phyloP scores from a whole-genome alignment of 2,113 vertebrate species.

The Macquaria australasica region DNA sequence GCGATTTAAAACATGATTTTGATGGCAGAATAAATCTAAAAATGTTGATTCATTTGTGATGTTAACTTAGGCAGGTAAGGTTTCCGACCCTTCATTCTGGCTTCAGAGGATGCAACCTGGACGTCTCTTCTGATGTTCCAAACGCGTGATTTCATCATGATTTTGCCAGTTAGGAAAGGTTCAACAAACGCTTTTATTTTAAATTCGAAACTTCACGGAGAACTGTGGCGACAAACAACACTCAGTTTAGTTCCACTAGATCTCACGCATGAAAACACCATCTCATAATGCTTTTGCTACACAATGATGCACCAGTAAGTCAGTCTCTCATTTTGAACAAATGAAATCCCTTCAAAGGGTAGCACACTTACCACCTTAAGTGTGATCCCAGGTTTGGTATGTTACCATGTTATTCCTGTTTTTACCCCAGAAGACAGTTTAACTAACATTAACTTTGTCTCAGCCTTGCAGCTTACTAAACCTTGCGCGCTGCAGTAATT shows the following conservation, averaged over 20 bases:
- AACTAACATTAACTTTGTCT: not conserved
- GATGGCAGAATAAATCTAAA: not conserved
- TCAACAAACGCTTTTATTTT: not conserved
- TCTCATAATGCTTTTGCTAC: slow-evolving; percentile 3
- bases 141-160: not conserved
- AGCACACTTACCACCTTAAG: not conserved
- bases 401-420: not conserved
- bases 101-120: not conserved
- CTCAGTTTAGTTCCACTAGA: slow-evolving; percentile 1
- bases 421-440: not conserved
- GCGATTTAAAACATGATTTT: not conserved
- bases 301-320: slow-evolving; percentile 1
- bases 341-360: not conserved
- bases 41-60: not conserved
- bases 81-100: not conserved
- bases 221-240: not conserved
- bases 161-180: not conserved
- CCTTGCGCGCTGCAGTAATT: slow-evolving; percentile 26
- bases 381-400: not conserved
- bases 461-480: slow-evolving; percentile 14
- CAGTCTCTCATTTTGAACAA: slow-evolving; percentile 12
- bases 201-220: not conserved
- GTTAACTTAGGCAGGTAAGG: not conserved
- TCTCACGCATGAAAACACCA: not conserved
- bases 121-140: slow-evolving; percentile 1